These are phyloP conservation scores for Aegotheles bennettii DNA, from an alignment of 2,113 vertebrate species.

Conservation along the genomic window DNA sequence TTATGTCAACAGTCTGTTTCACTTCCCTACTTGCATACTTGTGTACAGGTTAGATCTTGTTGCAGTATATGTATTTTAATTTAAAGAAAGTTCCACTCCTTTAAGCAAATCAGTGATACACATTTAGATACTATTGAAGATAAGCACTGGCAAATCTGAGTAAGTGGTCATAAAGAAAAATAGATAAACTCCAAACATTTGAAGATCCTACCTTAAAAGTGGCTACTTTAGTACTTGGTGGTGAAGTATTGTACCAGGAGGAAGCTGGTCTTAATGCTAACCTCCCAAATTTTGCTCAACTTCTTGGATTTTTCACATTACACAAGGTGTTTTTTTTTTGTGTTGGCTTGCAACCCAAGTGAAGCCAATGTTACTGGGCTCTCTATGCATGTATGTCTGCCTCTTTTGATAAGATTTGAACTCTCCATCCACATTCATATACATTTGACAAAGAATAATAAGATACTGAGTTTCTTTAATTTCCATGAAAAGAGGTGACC, in stretches of 20 bases:
- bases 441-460: not conserved
- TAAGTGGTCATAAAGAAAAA: not conserved
- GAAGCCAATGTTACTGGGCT: not conserved
- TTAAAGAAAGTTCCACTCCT: accelerated
- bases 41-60: not conserved
- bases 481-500: not conserved
- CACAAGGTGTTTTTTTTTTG: not conserved
- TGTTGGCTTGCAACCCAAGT: not conserved
- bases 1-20: not conserved
- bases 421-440: not conserved
- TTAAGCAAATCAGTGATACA: not conserved
- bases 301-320: not conserved
- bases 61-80: not conserved
- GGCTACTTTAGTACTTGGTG: not conserved
- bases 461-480: not conserved
- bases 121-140: not conserved
- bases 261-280: not conserved
- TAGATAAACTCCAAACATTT: not conserved
- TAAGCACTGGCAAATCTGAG: not conserved
- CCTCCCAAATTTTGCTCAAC: not conserved
- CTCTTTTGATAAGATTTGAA: not conserved
- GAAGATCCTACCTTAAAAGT: not conserved
- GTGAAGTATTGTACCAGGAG: not conserved
- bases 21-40: not conserved
- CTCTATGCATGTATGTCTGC: not conserved